These are phyloP conservation scores for Eucera pruinosa DNA, from an alignment of 2,888 invertebrate species.

Conservation along the genomic window DNA sequence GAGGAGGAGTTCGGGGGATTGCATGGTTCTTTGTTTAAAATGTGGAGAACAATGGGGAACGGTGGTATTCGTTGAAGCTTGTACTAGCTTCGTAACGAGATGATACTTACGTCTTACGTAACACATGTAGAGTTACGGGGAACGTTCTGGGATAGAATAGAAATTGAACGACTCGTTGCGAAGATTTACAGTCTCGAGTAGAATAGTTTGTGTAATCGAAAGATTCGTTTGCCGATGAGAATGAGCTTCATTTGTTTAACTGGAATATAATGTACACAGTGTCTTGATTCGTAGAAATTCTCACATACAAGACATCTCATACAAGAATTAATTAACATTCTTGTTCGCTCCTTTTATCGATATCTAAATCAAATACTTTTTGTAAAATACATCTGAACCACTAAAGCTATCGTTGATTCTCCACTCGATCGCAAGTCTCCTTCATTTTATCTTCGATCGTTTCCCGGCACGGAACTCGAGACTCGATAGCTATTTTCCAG, in stretches of 20 bases:
- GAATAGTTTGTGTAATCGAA: conserved; percentile 1
- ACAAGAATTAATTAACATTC: not conserved
- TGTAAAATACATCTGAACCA: not conserved
- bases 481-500: conserved; percentile 19
- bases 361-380: not conserved
- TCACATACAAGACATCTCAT: not conserved
- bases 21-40: not conserved
- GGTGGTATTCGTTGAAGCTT: not conserved
- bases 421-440: not conserved
- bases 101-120: not conserved
- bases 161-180: not conserved
- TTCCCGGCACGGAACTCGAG: not conserved
- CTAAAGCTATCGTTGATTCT: not conserved
- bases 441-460: conserved; percentile 2
- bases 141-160: not conserved
- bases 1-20: not conserved
- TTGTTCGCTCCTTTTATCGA: too few species aligned
- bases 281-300: not conserved
- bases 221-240: not conserved
- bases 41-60: not conserved
- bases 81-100: conserved; percentile 15
- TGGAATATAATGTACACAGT: not conserved
- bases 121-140: not conserved
- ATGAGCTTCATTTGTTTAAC: not conserved
- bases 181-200: conserved; percentile 1